These are phyloP conservation scores for Drosophila melanosoma DNA, from an alignment of 2,888 invertebrate genomes.

Conservation along the genomic window DNA sequence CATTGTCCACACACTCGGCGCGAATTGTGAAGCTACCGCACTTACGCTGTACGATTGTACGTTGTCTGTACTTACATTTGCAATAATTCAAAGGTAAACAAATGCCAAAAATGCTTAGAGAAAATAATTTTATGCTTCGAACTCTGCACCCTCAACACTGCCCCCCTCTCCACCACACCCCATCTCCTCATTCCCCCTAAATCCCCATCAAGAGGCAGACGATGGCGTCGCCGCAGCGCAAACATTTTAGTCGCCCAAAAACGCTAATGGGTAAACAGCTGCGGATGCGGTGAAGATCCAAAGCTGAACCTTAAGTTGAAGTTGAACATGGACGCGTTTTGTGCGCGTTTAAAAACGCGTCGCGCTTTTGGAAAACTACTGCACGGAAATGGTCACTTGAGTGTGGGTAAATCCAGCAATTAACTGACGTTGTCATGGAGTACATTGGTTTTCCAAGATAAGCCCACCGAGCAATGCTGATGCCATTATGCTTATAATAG, in stretches of 20 bases:
- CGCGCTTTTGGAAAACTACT: conserved; percentile 18
- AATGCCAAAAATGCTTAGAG: conserved; percentile 66
- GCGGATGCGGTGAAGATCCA: conserved; percentile 66
- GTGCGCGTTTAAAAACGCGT: conserved; percentile 43
- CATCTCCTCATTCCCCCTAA: neutral
- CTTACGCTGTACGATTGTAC: conserved; percentile 54
- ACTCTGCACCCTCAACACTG: conserved; percentile 3
- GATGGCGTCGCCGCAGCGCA: conserved; percentile 59
- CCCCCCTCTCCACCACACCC: neutral
- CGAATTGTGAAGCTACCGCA: conserved; percentile 58
- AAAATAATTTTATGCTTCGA: conserved; percentile 60
- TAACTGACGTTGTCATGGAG: conserved; percentile 37
- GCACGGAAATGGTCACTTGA: conserved; percentile 59
- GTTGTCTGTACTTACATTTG: conserved; percentile 64
- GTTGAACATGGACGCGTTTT: conserved; percentile 39
- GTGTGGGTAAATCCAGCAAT: conserved; percentile 54
- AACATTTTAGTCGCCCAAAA: conserved; percentile 73
- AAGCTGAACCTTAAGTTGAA: conserved; percentile 36
- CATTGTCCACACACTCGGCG: conserved; percentile 27
- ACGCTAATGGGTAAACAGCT: conserved; percentile 83
- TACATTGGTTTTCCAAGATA: conserved; percentile 51
- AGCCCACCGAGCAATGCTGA: neutral
- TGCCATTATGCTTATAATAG: conserved; percentile 23
- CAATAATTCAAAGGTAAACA: conserved; percentile 78
- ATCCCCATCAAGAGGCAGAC: conserved; percentile 2